Evolutionary conservation across 2,113 vertebrate species (phyloP).

Genomic region (Neogale vison): DNA sequence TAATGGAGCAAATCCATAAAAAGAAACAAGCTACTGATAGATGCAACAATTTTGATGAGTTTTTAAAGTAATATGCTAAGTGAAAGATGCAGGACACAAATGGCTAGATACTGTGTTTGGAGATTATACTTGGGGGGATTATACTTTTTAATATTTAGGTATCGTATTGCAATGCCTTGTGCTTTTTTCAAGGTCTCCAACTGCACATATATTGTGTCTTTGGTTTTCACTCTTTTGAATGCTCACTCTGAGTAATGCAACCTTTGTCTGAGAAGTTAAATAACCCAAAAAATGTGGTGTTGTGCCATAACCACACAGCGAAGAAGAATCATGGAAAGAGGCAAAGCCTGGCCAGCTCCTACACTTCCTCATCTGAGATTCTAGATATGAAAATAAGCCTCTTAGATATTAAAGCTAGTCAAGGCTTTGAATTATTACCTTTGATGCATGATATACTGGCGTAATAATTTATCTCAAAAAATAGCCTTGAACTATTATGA

Average conservation of each 20-base stretch:
- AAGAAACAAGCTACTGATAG: neutral
- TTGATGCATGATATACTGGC: neutral
- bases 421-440: neutral
- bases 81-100: neutral
- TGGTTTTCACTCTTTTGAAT: neutral
- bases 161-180: neutral
- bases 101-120: neutral
- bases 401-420: neutral
- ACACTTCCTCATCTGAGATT: neutral
- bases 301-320: neutral
- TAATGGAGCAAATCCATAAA: neutral
- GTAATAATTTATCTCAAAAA: neutral
- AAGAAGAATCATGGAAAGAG: neutral
- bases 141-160: slow-evolving; percentile 22
- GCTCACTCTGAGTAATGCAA: neutral
- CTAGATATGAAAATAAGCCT: neutral
- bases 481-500: neutral
- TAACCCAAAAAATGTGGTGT: neutral
- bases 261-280: neutral
- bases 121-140: neutral
- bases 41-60: neutral
- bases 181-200: neutral
- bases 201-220: neutral
- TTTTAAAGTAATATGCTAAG: neutral
- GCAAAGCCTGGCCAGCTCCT: neutral